phyloP scores from a whole-genome alignment of 1,140 invertebrate species.

The Melipona quadrifasciata region DNA sequence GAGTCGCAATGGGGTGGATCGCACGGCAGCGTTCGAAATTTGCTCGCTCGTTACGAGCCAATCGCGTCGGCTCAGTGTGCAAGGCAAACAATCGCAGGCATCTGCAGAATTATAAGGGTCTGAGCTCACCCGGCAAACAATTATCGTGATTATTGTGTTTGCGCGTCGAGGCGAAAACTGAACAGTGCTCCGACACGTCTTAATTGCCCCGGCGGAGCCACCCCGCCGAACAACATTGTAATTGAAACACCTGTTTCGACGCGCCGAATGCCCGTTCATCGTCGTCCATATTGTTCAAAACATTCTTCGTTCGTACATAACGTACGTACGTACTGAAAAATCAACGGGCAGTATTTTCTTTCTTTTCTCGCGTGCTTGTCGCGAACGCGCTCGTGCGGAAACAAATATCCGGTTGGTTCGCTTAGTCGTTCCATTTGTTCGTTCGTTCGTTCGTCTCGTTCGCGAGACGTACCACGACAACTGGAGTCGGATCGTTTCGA shows the following conservation, averaged over 20 bases:
- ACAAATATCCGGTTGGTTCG: neutral
- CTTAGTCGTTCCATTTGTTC: neutral
- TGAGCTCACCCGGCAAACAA: constrained; percentile 5
- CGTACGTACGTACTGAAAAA: neutral
- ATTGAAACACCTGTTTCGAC: neutral
- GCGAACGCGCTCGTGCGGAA: neutral
- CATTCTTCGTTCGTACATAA: neutral
- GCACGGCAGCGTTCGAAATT: neutral
- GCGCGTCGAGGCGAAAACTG: constrained; percentile 6
- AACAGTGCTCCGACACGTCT: neutral
- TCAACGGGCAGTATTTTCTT: too few relatives aligned
- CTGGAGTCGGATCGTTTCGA: neutral
- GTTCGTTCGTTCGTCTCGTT: neutral
- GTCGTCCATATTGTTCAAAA: neutral
- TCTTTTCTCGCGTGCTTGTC: neutral
- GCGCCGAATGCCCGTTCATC: neutral
- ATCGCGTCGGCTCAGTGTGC: neutral
- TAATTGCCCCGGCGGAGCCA: neutral
- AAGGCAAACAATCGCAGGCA: neutral
- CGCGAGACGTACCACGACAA: neutral
- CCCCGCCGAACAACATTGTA: too few relatives aligned
- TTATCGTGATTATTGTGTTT: constrained; percentile 13
- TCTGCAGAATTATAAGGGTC: constrained; percentile 1
- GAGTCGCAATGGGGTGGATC: neutral
- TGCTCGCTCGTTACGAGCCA: neutral